Conservation (phyloP, 2,113 vertebrate genomes). For the Anolis sagrei region DNA sequence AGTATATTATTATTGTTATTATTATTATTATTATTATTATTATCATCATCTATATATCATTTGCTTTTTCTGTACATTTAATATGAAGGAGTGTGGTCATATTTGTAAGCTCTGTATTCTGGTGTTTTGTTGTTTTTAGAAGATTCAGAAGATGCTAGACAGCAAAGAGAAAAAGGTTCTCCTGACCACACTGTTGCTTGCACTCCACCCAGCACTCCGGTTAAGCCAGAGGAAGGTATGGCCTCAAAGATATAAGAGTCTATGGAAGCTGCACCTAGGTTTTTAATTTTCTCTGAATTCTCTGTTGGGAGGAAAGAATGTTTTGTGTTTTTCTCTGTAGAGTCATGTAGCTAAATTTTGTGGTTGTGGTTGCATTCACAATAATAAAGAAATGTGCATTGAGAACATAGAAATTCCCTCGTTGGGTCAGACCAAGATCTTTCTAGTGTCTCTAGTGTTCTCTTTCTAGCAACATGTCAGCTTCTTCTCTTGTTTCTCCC, state of each 20-base stretch:
- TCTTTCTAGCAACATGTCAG: not conserved
- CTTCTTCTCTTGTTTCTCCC: not conserved
- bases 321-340: not conserved
- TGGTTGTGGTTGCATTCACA: slow-evolving; percentile 25
- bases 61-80: not conserved
- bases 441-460: not conserved
- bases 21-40: too few species aligned
- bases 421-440: not conserved
- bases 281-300: slow-evolving; percentile 29
- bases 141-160: slow-evolving; percentile 77
- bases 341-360: not conserved
- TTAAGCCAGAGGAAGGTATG: slow-evolving; percentile 93
- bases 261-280: not conserved
- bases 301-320: not conserved
- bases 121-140: slow-evolving; percentile 48
- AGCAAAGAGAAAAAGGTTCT: slow-evolving; percentile 77
- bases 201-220: slow-evolving; percentile 90
- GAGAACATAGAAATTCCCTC: not conserved
- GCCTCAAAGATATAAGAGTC: not conserved
- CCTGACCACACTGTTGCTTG: slow-evolving; percentile 71
- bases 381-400: slow-evolving; percentile 59
- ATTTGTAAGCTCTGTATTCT: not conserved
- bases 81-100: not conserved
- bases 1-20: too few species aligned
- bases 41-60: too few species aligned